Conservation (phyloP, 1,140 invertebrate species). For the Geopemphigus sp. region DNA sequence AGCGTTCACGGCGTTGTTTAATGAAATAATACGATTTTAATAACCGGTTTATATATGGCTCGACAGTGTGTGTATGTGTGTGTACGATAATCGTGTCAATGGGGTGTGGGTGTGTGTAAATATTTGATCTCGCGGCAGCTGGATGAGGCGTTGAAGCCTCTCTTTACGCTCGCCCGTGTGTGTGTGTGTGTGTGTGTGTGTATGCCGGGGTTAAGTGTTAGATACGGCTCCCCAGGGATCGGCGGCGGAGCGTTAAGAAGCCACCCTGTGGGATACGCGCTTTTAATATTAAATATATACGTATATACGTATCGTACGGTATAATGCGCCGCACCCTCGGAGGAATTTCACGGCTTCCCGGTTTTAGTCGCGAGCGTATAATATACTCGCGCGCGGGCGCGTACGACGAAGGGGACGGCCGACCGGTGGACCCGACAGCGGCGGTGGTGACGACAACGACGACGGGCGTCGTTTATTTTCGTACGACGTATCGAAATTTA, state of each 20-base stretch:
- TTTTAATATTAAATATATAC: conserved; percentile 44
- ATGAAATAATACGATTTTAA: conserved; percentile 39
- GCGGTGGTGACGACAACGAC: too few relatives aligned
- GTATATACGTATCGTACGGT: not conserved
- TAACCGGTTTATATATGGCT: conserved; percentile 2
- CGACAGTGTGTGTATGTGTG: too few relatives aligned
- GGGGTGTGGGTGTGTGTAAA: not conserved
- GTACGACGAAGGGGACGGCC: not conserved
- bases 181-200: not conserved
- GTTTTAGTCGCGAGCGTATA: conserved; percentile 14
- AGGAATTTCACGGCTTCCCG: conserved; percentile 45
- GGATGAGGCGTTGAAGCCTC: not conserved
- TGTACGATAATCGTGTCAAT: not conserved
- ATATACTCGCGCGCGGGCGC: not conserved
- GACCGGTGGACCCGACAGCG: too few relatives aligned
- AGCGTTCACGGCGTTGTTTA: not conserved
- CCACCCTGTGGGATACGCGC: conserved; percentile 37
- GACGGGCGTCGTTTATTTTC: too few relatives aligned
- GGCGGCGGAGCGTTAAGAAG: conserved; percentile 37
- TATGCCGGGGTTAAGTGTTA: conserved; percentile 35
- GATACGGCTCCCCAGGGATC: conserved; percentile 37
- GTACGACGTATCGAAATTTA: too few relatives aligned
- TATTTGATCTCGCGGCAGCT: not conserved
- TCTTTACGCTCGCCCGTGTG: not conserved
- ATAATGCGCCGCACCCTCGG: conserved; percentile 22